phyloP scores from a whole-genome alignment of 2,888 invertebrate genomes.

The Ceratothoa steindachneri region DNA sequence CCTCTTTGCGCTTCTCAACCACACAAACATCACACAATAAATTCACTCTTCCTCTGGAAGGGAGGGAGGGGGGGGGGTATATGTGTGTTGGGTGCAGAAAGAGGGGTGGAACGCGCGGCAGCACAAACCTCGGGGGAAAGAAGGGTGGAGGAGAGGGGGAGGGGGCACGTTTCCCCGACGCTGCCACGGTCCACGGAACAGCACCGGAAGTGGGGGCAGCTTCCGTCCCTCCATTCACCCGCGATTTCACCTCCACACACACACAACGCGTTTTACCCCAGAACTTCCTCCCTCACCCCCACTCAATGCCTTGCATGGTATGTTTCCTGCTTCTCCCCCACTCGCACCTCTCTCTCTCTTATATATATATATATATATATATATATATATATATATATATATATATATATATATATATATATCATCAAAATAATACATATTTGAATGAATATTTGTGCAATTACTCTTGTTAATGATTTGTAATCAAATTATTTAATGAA shows the following conservation, averaged over 20 bases:
- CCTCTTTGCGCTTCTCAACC: too few species aligned
- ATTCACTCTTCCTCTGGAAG: too few species aligned
- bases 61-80: not conserved
- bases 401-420: not conserved
- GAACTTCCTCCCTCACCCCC: not conserved
- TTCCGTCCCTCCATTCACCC: conserved; percentile 8
- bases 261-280: not conserved
- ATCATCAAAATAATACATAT: too few species aligned
- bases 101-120: too few species aligned
- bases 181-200: conserved; percentile 15
- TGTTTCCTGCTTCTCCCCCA: not conserved
- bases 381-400: not conserved
- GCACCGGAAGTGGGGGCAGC: conserved; percentile 15
- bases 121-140: too few species aligned
- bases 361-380: not conserved
- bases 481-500: too few species aligned
- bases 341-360: not conserved
- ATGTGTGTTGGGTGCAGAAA: not conserved
- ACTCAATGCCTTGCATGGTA: not conserved
- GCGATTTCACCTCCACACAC: not conserved
- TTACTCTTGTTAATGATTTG: too few species aligned
- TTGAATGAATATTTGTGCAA: too few species aligned
- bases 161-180: not conserved
- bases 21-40: too few species aligned
- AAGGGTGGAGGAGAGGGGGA: not conserved